These are phyloP conservation scores for Patiria pectinifera DNA, from an alignment of 53 echinoderm and acorn worm species.

Conservation along the genomic window DNA sequence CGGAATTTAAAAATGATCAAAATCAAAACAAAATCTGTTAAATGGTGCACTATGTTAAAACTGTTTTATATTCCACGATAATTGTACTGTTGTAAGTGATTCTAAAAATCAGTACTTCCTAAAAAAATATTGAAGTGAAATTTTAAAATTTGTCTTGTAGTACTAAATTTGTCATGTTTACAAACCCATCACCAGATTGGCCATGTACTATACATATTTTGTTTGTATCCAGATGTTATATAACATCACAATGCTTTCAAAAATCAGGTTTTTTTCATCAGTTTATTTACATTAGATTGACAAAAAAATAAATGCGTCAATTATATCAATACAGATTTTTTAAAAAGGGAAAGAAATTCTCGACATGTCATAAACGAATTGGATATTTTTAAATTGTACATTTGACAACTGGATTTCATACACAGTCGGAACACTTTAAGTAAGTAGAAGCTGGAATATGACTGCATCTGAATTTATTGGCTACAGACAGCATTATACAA, in stretches of 20 bases:
- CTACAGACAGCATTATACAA: too few species aligned
- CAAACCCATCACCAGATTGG: background rate
- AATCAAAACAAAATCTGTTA: too few species aligned
- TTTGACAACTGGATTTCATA: background rate
- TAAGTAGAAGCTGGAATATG: background rate
- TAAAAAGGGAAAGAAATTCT: background rate
- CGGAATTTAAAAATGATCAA: too few species aligned
- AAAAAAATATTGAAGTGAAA: background rate
- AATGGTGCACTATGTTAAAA: too few species aligned
- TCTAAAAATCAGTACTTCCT: background rate
- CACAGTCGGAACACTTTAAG: background rate
- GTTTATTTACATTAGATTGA: background rate
- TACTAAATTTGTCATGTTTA: background rate
- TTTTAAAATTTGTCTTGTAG: background rate
- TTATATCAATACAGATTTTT: background rate
- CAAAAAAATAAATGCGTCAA: background rate
- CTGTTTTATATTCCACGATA: too few species aligned
- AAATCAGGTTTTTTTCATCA: background rate
- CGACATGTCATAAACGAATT: background rate
- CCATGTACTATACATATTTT: background rate
- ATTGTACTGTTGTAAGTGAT: too few species aligned
- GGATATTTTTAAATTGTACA: too few species aligned
- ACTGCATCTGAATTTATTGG: too few species aligned
- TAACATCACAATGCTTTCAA: background rate
- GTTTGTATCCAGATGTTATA: background rate